A percentile compares a stretch with the other conserved stretches of the same genome.
Evolutionary conservation across 2,113 vertebrate genomes (phyloP).

Genomic region (Tragelaphus buxtoni): DNA sequence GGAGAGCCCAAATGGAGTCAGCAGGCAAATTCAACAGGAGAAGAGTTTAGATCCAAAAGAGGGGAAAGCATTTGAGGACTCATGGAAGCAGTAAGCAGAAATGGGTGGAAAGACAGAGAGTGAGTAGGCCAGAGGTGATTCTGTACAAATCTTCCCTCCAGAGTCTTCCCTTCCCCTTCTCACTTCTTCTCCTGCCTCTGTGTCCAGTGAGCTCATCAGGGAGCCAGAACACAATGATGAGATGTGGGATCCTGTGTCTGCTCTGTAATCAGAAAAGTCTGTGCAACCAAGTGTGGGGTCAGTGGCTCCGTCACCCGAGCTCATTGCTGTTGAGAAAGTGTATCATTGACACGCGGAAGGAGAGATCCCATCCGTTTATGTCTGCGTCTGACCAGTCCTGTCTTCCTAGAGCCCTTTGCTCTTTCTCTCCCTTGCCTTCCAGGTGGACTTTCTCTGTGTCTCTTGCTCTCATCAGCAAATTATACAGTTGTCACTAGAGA

Average conservation of each 20-base stretch:
- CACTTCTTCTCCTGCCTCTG: neutral
- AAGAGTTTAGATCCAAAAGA: neutral
- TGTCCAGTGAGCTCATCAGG: neutral
- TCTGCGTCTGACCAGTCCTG: neutral
- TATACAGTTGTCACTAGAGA: neutral
- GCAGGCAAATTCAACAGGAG: neutral
- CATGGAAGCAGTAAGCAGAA: neutral
- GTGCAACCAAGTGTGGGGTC: neutral
- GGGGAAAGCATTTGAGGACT: neutral
- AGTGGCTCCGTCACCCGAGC: neutral
- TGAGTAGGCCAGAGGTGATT: neutral
- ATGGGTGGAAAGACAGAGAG: neutral
- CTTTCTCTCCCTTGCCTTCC: neutral
- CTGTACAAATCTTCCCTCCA: neutral
- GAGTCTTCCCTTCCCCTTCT: neutral
- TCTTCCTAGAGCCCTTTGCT: neutral
- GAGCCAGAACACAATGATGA: neutral
- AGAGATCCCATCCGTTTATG: neutral
- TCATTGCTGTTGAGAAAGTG: neutral
- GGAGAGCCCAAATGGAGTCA: neutral
- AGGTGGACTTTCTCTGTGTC: neutral
- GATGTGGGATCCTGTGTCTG: neutral
- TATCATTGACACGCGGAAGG: neutral
- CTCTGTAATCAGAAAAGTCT: neutral
- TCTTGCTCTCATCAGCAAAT: neutral